Evolutionary conservation across 2,797 vertebrate genomes (phyloP).

Genomic region (Masticophis lateralis): DNA sequence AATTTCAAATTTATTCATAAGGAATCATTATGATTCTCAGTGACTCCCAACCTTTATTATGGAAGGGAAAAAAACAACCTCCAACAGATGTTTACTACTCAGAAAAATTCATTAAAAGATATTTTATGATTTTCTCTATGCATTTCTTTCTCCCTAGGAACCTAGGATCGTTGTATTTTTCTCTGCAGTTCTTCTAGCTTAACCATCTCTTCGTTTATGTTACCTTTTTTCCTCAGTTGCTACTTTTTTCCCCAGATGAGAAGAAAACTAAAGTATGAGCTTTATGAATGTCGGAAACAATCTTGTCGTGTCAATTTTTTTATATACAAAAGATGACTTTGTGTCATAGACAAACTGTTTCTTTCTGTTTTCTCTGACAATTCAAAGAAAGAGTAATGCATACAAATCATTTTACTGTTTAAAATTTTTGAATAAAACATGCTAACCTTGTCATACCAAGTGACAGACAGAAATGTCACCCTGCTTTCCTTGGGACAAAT

Average conservation of each 20-base stretch:
- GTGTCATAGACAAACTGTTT: constrained; percentile 58
- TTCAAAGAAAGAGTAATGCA: constrained; percentile 67
- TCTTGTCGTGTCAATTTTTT: constrained; percentile 42
- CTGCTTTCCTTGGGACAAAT: constrained; percentile 77
- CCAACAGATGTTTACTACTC: background rate
- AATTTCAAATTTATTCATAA: background rate
- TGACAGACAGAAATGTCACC: constrained; percentile 80
- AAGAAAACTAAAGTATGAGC: constrained; percentile 45
- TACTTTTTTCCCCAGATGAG: constrained; percentile 21
- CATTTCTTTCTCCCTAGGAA: rapidly evolving
- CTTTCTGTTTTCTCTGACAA: constrained; percentile 62
- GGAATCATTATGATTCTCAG: background rate
- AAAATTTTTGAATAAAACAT: constrained; percentile 80
- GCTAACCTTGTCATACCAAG: constrained; percentile 77
- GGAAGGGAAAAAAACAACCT: background rate
- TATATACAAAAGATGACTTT: constrained; percentile 60
- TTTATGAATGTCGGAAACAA: constrained; percentile 55
- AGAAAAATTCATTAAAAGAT: constrained; percentile 7
- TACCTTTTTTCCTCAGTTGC: background rate
- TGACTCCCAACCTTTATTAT: background rate
- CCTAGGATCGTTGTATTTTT: rapidly evolving
- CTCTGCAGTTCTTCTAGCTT: rapidly evolving
- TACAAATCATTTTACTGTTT: constrained; percentile 71
- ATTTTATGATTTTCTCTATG: background rate
- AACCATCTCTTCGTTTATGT: background rate